Evolutionary conservation across 2,797 vertebrate species (phyloP), one percentile per base, ranked within the genome.

Genomic region (Ambastaia sidthimunki): DNA sequence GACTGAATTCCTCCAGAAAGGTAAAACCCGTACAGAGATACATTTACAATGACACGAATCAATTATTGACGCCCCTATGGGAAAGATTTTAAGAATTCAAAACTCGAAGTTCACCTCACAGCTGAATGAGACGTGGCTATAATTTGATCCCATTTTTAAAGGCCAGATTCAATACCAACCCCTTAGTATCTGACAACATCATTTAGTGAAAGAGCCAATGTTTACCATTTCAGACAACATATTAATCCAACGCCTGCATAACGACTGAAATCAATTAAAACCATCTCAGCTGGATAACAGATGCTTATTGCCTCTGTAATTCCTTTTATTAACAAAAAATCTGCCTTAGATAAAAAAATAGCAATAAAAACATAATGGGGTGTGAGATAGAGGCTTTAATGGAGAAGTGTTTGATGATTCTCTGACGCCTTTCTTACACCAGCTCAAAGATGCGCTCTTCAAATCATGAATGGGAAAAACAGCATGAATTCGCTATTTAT

Each of bases 211-310:
- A 31, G 6, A 28, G 31, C 11, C 0, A 31, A 47, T 55, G 21
- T 68, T 57, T 19, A 12, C 12, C 12, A 47, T 68, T 59, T 57
- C 12, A 76, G 34, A 68, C 31, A 54, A 41, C 73, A 41, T 19
- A 19, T 60, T 54, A 37, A 7, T 65, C 19, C 16, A 5, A 5
- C 21, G 52, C 18, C 7, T 19, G n/a, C 12, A 19, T 18, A 63
- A 50, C 62, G 21, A 10, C 34, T 76, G 5, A 41, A 44, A 57
- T 47, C 21, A 6, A 19, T 44, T 44, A 47, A 68, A 57, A 28
- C 28, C 7, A 19, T 4, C 6, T 12, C 57, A 65, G 7, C 47
- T 65, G 60, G 25, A 54, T 65, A 23, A 18, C 67, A 44, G 41
- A 44, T 44, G 41, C 41, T 44, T 11, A 11, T n/a, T 7, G 9